Base-by-base conservation (phyloP, 92 coral and sea anemone species). In the Bergia sp. region DNA sequence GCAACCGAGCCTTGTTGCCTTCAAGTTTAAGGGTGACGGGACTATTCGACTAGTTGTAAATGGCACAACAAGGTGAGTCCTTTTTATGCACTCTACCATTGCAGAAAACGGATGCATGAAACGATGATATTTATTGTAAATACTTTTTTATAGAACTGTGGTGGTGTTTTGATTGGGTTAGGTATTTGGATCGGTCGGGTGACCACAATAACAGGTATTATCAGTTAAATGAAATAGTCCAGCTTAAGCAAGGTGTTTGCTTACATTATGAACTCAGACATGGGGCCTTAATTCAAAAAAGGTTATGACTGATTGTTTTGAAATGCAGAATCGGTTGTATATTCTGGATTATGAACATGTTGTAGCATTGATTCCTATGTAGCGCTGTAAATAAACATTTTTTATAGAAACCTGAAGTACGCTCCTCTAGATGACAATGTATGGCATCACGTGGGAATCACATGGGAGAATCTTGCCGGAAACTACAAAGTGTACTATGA, bases 381-480 rank as follows among this genome's bases (percentile, higher is more conserved):
- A 53, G 58, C 16, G 10, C 58, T 10, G 18, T 11, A 11, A 53
- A 53, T 18, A 53, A 9, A 1, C 58, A 11, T 2, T 11, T 53
- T 53, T 53, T 53, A 61, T 61, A 2, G 69, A 61, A 18, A 61
- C 18, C 18, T 61, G 29, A 23, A 29, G 82, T 79, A 79, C 65
- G 65, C 36, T 12, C 82, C 82, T 15, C 66, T 79, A 3, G 49
- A 8, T 49, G 82, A 79, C 65, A 79, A 36, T 16, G n/a, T 79
- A 0, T 94, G 96, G 96, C 93, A 94, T 64, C 94, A 92, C 79
- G 82, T 94, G 53, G 90, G 86, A 10, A 80, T 94, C 66, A 90
- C 94, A 4, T 94, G 94, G 94, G 90, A 86, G n/a, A 94, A 82
- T 42, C 6, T 37, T 0, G 81, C 64, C 5, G 96, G 96, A 7